These are phyloP conservation scores for Helicoverpa armigera DNA, from an alignment of 1,140 invertebrate species.

Conservation along the genomic window DNA sequence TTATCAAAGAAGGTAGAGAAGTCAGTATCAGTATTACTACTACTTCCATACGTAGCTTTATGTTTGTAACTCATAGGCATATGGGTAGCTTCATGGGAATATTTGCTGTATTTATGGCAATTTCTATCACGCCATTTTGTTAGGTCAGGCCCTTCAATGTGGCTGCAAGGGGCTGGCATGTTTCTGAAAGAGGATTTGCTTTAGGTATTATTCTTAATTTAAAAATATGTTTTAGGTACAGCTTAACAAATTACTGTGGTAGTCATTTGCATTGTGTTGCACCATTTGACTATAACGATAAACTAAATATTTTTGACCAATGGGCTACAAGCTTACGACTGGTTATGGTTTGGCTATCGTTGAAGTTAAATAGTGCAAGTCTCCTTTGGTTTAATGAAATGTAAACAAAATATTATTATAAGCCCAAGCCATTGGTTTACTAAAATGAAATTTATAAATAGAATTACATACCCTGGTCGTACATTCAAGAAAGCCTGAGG, in stretches of 20 bases:
- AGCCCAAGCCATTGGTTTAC: too few relatives aligned
- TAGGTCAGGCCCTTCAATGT: conserved; percentile 61
- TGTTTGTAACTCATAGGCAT: conserved; percentile 25
- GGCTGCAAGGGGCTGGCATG: conserved; percentile 59
- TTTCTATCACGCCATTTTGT: conserved; percentile 62
- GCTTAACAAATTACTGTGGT: too few relatives aligned
- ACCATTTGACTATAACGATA: too few relatives aligned
- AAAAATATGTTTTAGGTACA: too few relatives aligned
- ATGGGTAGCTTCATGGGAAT: conserved; percentile 29
- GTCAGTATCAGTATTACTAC: conserved; percentile 1
- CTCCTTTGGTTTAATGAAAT: too few relatives aligned
- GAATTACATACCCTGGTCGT: conserved; percentile 55
- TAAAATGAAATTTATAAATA: conserved; percentile 4
- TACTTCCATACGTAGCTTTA: not conserved
- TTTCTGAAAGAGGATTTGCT: conserved; percentile 60
- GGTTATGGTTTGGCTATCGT: not conserved
- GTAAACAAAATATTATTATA: too few relatives aligned
- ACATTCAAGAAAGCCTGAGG: conserved; percentile 65
- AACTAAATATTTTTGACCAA: too few relatives aligned
- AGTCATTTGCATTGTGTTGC: too few relatives aligned
- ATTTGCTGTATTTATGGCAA: conserved; percentile 56
- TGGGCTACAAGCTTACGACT: not conserved
- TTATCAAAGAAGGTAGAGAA: conserved; percentile 39
- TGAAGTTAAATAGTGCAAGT: not conserved
- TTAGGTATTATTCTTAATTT: conserved; percentile 8